Percentiles rank a stretch among this genome's conserved stretches.
Conservation (phyloP, 2,797 vertebrate genomes). For the Picus viridis region DNA sequence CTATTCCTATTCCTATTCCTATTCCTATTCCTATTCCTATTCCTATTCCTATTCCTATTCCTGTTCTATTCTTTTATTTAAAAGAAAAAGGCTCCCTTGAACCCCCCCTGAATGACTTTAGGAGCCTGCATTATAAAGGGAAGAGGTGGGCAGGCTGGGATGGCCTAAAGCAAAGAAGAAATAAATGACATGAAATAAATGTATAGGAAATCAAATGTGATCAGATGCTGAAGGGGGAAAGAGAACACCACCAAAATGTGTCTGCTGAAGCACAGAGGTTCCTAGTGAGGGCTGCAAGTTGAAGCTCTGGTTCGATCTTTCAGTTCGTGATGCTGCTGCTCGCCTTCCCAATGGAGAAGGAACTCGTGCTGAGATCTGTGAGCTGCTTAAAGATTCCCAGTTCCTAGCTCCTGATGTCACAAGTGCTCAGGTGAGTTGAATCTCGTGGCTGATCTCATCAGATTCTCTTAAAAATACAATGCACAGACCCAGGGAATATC, state of each 20-base stretch:
- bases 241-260: rapidly evolving
- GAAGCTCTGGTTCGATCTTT: background rate
- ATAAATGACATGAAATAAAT: too few species aligned
- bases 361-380: slow-evolving; percentile 97
- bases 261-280: background rate
- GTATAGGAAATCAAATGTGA: background rate
- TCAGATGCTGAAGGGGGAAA: background rate
- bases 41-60: too few species aligned
- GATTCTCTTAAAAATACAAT: background rate
- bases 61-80: too few species aligned
- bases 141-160: background rate
- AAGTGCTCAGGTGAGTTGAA: slow-evolving; percentile 89
- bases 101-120: background rate
- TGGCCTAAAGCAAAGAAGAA: background rate
- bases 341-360: slow-evolving; percentile 97
- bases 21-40: too few species aligned
- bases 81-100: background rate
- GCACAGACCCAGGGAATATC: background rate
- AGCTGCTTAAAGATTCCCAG: slow-evolving; percentile 96
- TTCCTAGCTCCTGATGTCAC: slow-evolving; percentile 98
- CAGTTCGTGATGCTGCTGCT: slow-evolving; percentile 96
- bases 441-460: background rate
- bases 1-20: too few species aligned
- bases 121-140: background rate
- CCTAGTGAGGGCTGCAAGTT: background rate